Evolutionary conservation across 2,888 invertebrate species (phyloP).

Genomic region (Hymenopus coronatus): DNA sequence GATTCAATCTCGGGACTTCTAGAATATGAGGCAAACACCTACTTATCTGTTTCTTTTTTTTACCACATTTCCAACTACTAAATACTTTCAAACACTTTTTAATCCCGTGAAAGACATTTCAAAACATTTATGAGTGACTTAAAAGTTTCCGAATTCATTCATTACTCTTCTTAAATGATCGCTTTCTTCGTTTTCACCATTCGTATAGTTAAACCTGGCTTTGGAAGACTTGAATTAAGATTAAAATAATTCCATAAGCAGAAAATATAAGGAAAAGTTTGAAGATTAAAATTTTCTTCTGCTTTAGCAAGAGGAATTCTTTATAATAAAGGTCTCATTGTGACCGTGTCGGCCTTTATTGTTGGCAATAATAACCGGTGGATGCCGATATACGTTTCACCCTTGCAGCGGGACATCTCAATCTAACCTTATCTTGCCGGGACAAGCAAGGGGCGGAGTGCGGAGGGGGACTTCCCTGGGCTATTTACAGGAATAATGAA

Average conservation of each 20-base stretch:
- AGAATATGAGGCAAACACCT: too few species aligned
- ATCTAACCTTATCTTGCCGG: not conserved
- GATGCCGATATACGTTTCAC: not conserved
- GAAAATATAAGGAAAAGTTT: not conserved
- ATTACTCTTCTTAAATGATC: too few species aligned
- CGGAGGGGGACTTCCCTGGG: not conserved
- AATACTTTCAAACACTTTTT: too few species aligned
- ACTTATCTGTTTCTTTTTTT: too few species aligned
- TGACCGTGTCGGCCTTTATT: not conserved
- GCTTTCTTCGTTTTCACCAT: not conserved
- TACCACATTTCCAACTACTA: too few species aligned
- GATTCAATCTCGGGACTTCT: too few species aligned
- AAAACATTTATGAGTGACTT: too few species aligned
- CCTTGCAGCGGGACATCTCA: not conserved
- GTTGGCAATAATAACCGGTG: not conserved
- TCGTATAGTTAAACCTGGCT: not conserved
- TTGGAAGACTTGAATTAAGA: not conserved
- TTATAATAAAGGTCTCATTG: not conserved
- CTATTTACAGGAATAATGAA: conserved; percentile 13
- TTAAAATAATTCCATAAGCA: not conserved
- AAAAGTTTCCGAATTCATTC: too few species aligned
- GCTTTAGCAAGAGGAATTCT: not conserved
- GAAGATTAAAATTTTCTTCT: too few species aligned
- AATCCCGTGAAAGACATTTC: too few species aligned
- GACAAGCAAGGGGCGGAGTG: not conserved